Conservation (phyloP, 2,113 vertebrate genomes). For the Hippocampus comes region DNA sequence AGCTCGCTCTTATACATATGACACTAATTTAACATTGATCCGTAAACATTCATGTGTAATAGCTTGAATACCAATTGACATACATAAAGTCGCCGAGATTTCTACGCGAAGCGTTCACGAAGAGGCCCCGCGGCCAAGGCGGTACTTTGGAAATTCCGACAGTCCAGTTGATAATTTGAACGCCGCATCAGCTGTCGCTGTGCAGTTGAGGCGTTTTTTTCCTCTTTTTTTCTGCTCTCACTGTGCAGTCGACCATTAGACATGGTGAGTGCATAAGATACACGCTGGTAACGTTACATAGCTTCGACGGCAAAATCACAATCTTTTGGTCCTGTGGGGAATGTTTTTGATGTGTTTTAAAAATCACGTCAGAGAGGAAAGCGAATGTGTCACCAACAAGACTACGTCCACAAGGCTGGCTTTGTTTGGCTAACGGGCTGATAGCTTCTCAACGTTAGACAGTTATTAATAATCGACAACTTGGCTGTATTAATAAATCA, state of each 20-base stretch:
- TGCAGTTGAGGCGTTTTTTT: constrained; percentile 58
- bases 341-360: neutral
- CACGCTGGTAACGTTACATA: neutral
- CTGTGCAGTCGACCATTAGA: constrained; percentile 59
- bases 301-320: neutral
- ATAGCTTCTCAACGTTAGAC: constrained; percentile 23
- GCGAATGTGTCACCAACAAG: constrained; percentile 3
- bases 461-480: neutral
- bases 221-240: neutral
- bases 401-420: constrained; percentile 12
- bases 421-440: constrained; percentile 60
- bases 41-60: neutral
- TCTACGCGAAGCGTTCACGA: neutral
- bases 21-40: neutral
- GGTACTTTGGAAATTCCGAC: neutral
- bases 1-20: no score
- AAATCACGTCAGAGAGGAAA: neutral
- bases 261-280: constrained; percentile 73
- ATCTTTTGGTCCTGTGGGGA: neutral
- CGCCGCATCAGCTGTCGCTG: constrained; percentile 50
- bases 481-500: neutral
- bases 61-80: neutral
- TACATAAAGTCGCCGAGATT: neutral
- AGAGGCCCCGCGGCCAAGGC: neutral
- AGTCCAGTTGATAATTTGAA: neutral